Evolutionary conservation across 2,113 vertebrate species (phyloP), one percentile per base, ranked within the genome.

Genomic region (Lepus timidus): DNA sequence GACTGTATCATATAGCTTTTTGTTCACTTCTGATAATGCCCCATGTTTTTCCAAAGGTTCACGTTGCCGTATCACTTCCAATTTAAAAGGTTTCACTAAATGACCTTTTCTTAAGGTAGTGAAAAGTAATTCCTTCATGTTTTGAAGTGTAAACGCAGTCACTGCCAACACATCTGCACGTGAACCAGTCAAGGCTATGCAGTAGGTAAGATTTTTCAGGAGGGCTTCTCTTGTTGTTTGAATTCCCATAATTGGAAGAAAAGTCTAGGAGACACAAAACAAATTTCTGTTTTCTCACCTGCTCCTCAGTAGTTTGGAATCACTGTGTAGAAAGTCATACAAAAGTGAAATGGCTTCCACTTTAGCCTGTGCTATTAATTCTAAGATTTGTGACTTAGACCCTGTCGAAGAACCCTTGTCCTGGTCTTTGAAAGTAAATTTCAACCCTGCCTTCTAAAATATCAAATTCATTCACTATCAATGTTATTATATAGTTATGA

Each of bases 241-340:
- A 97, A 91, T 95, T 91, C 8, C 25, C 20, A 68, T 89, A 73
- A 76, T 55, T 88, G 76, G 29, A 81, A 91, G 4, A 58, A 84
- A 83, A 70, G 13, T 90, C 0, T 85, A 79, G 93, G 71, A 58
- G 96, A 93, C 96, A 93, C 52, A 71, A 95, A 94, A 65, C 1
- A 25, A 94, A 85, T 67, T 17, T 85, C 33, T 93, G 65, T 93
- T 96, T 92, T 64, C 68, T 78, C 58, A 64, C 33, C 29, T 68
- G n/a, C 29, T 84, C 49, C 85, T 94, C 55, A 88, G 33, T 36
- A 74, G 13, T 84, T 89, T 91, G 55, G 31, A 83, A 31, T 94
- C 71, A 96, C 81, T 91, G 64, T 94, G 93, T 94, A 51, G 80
- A 95, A 94, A 93, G 85, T 92, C 67, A 51, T 74, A 96, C 93